Evolutionary conservation across 2,888 invertebrate species (phyloP).

Genomic region (Tiliacea citrago): DNA sequence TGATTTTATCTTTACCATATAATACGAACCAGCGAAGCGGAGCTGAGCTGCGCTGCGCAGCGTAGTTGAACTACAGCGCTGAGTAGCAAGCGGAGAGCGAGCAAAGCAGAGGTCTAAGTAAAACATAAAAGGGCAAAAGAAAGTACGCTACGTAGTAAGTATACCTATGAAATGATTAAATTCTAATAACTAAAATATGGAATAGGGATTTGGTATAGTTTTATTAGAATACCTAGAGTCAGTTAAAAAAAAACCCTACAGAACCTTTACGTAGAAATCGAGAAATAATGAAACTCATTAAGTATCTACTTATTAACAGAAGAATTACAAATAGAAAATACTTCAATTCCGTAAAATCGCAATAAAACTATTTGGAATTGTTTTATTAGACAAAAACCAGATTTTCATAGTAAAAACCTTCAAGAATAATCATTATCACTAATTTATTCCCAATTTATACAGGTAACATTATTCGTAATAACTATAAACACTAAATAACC

Average conservation of each 20-base stretch:
- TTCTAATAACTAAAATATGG: neutral
- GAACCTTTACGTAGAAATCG: neutral
- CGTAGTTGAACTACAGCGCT: neutral
- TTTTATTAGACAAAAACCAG: neutral
- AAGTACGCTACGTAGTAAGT: neutral
- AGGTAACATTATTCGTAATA: neutral
- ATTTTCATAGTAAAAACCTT: neutral
- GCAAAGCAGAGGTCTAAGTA: slow-evolving; percentile 18
- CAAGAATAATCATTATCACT: no score
- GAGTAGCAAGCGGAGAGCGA: neutral
- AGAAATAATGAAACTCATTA: neutral
- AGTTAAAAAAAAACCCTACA: neutral
- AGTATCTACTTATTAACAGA: neutral
- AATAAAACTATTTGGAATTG: neutral
- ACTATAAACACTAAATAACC: no score
- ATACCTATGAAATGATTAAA: neutral
- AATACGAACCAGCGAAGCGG: neutral
- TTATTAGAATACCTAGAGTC: neutral
- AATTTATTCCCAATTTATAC: neutral
- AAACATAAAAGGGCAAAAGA: neutral
- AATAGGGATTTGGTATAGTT: neutral
- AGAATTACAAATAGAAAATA: neutral
- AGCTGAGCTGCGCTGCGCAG: slow-evolving; percentile 5
- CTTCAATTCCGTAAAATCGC: neutral
- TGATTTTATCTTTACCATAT: slow-evolving; percentile 2